Conservation (phyloP, 2,888 invertebrate species). For the Dryadula phaetusa region DNA sequence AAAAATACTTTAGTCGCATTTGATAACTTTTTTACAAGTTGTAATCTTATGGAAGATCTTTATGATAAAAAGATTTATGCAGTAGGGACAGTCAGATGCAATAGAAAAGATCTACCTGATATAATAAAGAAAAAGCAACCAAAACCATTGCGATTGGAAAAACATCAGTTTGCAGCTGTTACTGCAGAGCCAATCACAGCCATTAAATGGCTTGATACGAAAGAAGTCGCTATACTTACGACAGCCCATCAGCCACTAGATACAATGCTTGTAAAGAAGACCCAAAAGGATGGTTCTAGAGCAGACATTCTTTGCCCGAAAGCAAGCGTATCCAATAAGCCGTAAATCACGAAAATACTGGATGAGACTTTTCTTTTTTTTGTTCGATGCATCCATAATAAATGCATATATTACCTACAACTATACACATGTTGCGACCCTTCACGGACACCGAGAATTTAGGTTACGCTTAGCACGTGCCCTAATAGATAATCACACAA, state of each 20-base stretch:
- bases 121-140: constrained; percentile 47
- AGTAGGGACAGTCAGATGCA: constrained; percentile 46
- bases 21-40: constrained; percentile 54
- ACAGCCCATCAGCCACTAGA: constrained; percentile 52
- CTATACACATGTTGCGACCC: constrained; percentile 2
- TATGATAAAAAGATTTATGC: constrained; percentile 46
- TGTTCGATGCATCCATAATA: constrained; percentile 47
- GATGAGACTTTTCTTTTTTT: constrained; percentile 53
- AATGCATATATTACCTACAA: constrained; percentile 27
- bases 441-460: constrained; percentile 12
- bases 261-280: constrained; percentile 43
- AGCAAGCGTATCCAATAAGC: constrained; percentile 51
- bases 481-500: constrained; percentile 11
- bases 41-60: constrained; percentile 47
- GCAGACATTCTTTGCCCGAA: constrained; percentile 30
- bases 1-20: constrained; percentile 51
- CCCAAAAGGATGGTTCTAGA: constrained; percentile 39
- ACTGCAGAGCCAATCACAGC: constrained; percentile 48
- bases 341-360: constrained; percentile 54
- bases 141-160: constrained; percentile 47
- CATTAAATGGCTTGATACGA: constrained; percentile 53
- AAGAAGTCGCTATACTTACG: constrained; percentile 47
- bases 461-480: constrained; percentile 18
- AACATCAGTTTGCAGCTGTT: constrained; percentile 49
- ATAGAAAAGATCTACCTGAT: constrained; percentile 45